Base-by-base conservation (phyloP, 1,140 invertebrate species). In the Drosophila oshimai region DNA sequence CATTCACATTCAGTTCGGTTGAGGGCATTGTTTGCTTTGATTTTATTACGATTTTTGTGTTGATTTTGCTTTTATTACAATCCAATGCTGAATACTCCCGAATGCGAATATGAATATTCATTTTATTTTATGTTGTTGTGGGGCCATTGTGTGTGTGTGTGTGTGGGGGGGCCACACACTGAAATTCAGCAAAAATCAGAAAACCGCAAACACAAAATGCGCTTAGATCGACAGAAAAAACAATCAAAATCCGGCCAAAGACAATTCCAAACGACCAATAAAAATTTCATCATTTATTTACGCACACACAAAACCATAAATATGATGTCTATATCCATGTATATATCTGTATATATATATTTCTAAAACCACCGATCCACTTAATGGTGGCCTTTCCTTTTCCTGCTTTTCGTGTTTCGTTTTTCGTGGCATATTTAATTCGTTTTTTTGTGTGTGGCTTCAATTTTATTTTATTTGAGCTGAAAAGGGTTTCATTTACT, bases 21-120 rank as follows among this genome's bases (percentile, higher is more conserved):
- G 51, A 31, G 49, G 54, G 67, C 54, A 84, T 84, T 84, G 70
- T 84, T 84, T 84, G 80, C 74, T 84, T 84, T 84, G 79, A 84
- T 84, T 84, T 84, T 86, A 84, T 84, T 84, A 84, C 74, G 70
- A 79, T 84, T 84, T 84, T 86, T 84, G 80, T 84, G 79, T 84
- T 84, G 80, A 84, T 84, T 84, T 84, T 84, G 80, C 80, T 86
- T 84, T 84, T 84, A 86, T 84, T 84, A 72, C 71, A 86, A 86
- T 79, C 78, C 74, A 79, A 86, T 83, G 75, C 58, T 24, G 50
- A 29, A 49, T 37, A 29, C 61, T 17, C 33, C 46, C 58, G 34
- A 65, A 49, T 65, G 34, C 34, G 44, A 65, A 50, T 65, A 67
- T 67, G 62, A 67, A 67, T 67, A 67, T 67, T 67, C 62, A 67